Base-by-base conservation (phyloP, 1,140 invertebrate species). In the Calliphora vicina region DNA sequence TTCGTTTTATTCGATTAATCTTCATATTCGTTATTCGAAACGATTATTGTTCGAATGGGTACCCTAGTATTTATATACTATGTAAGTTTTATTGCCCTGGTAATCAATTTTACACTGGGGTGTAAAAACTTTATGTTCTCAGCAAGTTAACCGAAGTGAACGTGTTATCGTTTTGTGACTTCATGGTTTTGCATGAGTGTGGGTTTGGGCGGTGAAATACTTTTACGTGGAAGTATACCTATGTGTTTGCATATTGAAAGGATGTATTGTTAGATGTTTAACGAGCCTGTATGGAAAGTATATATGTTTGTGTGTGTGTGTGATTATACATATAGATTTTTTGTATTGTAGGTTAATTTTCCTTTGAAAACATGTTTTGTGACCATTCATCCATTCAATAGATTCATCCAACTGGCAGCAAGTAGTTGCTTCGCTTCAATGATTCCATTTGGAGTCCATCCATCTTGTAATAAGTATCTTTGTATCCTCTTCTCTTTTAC, bases 351-450 rank as follows among this genome's bases (percentile, higher is more conserved):
- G 35, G 74, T 78, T 78, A 78, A 78, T 78, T 43, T 78, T 43
- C 74, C 74, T 78, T 78, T 78, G 74, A 78, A 78, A 78, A 25
- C 42, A 78, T 78, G 35, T 78, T 78, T 43, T 78, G 74, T 23
- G 74, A 78, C 74, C 74, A 78, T 45, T 78, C 74, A 78, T 78
- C 74, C 74, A 78, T 78, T 78, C 74, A 78, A 78, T 78, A 78
- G 74, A 78, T 78, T 43, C 74, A 78, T 23, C 74, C 74, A 78
- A 78, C 74, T 78, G 74, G 74, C 74, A 78, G 74, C 74, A 78
- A 78, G 74, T 78, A 78, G 74, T 78, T 78, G 74, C n/a, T 78
- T 78, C 74, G 74, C 74, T 78, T 78, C 35, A 78, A 45, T 78
- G 74, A 43, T 78, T 78, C 25, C 74, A 78, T 78, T 78, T 43